Percentiles rank a stretch among this genome's conserved stretches.
Conservation (phyloP, 2,113 vertebrate species). For the Catagonus wagneri region DNA sequence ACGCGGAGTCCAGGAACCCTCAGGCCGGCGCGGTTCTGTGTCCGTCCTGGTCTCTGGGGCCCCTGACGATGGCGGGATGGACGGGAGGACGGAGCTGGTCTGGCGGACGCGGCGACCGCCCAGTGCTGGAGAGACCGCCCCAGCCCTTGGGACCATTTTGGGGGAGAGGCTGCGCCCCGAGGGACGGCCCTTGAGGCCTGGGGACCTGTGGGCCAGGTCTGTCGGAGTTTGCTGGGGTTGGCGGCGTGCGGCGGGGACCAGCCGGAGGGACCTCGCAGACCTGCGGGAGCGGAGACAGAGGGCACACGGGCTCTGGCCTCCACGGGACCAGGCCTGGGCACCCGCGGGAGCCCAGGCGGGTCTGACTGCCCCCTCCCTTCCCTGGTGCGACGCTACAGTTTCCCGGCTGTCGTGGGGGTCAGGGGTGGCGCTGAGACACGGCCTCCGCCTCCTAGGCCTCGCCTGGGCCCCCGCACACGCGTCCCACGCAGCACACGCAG, state of each 20-base stretch:
- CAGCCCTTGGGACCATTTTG: neutral
- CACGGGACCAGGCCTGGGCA: rapidly evolving
- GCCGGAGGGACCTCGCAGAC: neutral
- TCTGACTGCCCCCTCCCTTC: neutral
- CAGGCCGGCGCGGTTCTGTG: neutral
- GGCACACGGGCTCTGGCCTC: neutral
- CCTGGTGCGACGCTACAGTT: neutral
- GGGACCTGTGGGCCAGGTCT: neutral
- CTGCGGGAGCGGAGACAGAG: neutral
- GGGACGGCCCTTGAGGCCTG: neutral
- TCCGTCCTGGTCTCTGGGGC: neutral
- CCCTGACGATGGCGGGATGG: neutral
- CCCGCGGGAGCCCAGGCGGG: neutral
- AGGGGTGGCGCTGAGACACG: neutral
- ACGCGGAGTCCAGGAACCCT: neutral
- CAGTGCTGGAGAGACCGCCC: rapidly evolving
- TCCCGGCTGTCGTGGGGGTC: neutral
- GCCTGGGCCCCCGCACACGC: neutral
- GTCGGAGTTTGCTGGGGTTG: neutral
- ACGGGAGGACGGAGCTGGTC: neutral
- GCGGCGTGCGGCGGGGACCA: rapidly evolving
- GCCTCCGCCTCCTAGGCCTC: neutral
- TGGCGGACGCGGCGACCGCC: rapidly evolving
- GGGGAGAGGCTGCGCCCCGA: neutral
- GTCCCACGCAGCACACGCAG: neutral